phyloP scores from a whole-genome alignment of 2,888 invertebrate species.

The Cetonia aurata region DNA sequence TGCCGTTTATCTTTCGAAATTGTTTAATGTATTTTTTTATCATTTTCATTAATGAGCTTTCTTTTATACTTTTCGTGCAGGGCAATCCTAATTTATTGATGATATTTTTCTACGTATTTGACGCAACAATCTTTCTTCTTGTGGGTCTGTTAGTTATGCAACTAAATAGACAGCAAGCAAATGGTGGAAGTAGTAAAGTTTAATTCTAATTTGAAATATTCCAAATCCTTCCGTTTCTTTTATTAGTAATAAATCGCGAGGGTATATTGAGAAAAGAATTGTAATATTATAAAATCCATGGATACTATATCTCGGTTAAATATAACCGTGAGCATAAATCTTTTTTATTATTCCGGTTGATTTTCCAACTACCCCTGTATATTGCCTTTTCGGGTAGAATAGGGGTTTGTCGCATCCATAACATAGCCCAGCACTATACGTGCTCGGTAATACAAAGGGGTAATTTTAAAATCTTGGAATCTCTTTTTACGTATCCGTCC shows the following conservation, averaged over 20 bases:
- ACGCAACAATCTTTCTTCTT: neutral
- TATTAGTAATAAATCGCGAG: too few relatives aligned
- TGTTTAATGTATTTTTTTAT: too few relatives aligned
- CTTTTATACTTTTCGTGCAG: neutral
- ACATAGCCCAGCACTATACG: constrained; percentile 53
- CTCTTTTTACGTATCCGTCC: neutral
- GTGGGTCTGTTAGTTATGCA: neutral
- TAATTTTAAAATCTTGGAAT: constrained; percentile 45
- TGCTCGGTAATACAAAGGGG: constrained; percentile 53
- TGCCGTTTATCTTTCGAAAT: too few relatives aligned
- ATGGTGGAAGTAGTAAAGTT: neutral
- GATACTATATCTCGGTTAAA: constrained; percentile 17
- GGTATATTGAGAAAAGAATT: neutral
- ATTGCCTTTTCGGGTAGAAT: constrained; percentile 46
- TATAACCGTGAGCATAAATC: constrained; percentile 45
- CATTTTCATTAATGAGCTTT: too few relatives aligned
- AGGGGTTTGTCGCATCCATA: constrained; percentile 23
- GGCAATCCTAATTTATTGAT: neutral
- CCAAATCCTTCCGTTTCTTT: neutral
- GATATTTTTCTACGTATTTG: neutral
- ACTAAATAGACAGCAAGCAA: neutral
- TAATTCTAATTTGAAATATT: constrained; percentile 33
- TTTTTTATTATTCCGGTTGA: constrained; percentile 48
- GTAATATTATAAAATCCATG: constrained; percentile 2
- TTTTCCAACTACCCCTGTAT: constrained; percentile 47